Evolutionary conservation across 2,113 vertebrate genomes (phyloP), one percentile per base, ranked within the genome.

Genomic region (Thunnus thynnus): DNA sequence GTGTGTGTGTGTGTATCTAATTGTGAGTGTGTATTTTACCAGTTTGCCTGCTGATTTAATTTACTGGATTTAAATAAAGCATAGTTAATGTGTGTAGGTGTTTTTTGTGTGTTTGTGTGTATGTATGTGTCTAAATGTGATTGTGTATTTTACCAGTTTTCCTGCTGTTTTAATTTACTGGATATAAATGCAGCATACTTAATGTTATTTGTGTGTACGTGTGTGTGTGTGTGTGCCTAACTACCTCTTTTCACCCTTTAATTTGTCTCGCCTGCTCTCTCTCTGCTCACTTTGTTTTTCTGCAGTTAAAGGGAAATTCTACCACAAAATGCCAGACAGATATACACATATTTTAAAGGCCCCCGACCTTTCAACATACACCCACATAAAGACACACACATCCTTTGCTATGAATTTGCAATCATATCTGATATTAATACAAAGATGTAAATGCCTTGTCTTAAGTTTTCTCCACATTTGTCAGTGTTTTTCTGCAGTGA

Each of bases 141-240:
- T 51, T 63, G 50, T 69, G 51, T 63, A 12, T 63, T 72, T 83
- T 50, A 55, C 6, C 30, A 44, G 61, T 18, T 14, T 55, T 16
- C 76, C 69, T 76, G 51, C 84, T 74, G 84, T 61, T 78, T 86
- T 72, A 64, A 85, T 85, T 85, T 85, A 82, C 54, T 47, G 25
- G 41, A 65, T 25, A 55, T 54, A 80, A 81, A 76, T 58, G 50
- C 54, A 76, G 62, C 57, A 60, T 36, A 6, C 17, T 70, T 44
- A 55, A 50, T 41, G 55, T 69, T 50, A 25, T 51, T 51, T 30
- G 16, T 67, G 62, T 58, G 63, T 20, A 41, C 36, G 63, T 13
- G 64, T 65, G 72, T 44, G 65, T 61, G 62, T 48, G 56, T 22
- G 65, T 36, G 20, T 56, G 76, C 58, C 11, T 2, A 5, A 50